Percentiles rank a stretch among this genome's conserved stretches.
phyloP scores from a whole-genome alignment of 1,140 invertebrate genomes.

The Centruroides vittatus region DNA sequence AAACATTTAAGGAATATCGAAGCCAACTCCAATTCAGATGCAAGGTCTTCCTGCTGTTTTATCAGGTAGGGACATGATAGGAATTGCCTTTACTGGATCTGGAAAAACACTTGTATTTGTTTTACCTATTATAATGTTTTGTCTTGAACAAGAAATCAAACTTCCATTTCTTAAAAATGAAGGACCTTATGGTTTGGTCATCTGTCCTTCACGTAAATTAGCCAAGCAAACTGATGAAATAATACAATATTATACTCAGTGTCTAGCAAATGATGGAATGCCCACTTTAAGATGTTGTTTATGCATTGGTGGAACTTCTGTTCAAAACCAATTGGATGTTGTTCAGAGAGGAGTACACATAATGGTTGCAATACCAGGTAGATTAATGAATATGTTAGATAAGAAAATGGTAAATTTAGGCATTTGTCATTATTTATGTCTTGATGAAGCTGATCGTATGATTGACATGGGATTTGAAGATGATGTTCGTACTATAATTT shows the following conservation, averaged over 20 bases:
- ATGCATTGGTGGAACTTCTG: slow-evolving; percentile 87
- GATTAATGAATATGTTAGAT: slow-evolving; percentile 95
- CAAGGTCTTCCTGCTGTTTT: slow-evolving; percentile 85
- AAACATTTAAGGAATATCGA: slow-evolving; percentile 72
- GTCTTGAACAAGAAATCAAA: slow-evolving; percentile 85
- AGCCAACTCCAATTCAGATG: slow-evolving; percentile 95
- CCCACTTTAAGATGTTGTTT: slow-evolving; percentile 74
- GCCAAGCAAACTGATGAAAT: slow-evolving; percentile 95
- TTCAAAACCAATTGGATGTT: slow-evolving; percentile 79
- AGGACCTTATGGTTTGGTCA: slow-evolving; percentile 94
- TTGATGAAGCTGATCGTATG: slow-evolving; percentile 99
- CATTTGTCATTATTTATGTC: slow-evolving; percentile 83
- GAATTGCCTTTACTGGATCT: slow-evolving; percentile 96
- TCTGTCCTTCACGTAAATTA: slow-evolving; percentile 94
- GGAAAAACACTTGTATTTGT: slow-evolving; percentile 98
- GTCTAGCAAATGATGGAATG: slow-evolving; percentile 48
- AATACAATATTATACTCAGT: slow-evolving; percentile 64
- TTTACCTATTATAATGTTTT: slow-evolving; percentile 94
- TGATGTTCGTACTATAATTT: slow-evolving; percentile 96
- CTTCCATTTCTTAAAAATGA: slow-evolving; percentile 83
- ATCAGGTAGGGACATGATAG: slow-evolving; percentile 92
- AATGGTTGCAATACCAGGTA: slow-evolving; percentile 93
- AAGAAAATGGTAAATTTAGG: slow-evolving; percentile 91
- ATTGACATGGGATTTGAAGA: slow-evolving; percentile 99
- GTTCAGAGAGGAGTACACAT: slow-evolving; percentile 98